Evolutionary conservation across 1,140 invertebrate genomes (phyloP), one percentile per base, ranked within the genome.

Genomic region (Zelostemma sp.): DNA sequence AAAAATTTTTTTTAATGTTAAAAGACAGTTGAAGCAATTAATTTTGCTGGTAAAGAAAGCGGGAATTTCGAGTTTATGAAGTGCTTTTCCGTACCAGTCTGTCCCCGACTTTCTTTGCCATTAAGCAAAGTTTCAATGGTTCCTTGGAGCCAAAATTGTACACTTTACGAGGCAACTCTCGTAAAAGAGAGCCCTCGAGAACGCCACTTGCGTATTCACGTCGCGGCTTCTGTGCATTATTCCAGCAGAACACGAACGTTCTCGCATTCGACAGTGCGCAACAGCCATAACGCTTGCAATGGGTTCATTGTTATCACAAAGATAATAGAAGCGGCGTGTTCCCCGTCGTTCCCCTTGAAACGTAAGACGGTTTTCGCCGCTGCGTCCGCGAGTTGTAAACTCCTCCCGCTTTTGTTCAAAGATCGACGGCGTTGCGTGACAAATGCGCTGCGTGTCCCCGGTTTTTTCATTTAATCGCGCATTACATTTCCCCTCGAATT

Each of bases 271-370:
- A 12, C 51, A 35, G 51, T 40, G 18, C 31, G 31, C 31, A 51
- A 14, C 15, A 12, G 28, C 48, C 48, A 51, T 51, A 18, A 51
- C 48, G 48, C 35, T 35, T 15, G 48, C 48, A 51, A 38, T 19
- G 58, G 21, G 55, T 64, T 63, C 60, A 69, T 69, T 69, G 56
- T 69, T 63, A 64, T 54, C 41, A 47, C 9, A 28, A 21, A 49
- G 47, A 49, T 49, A 49, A 49, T 49, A 12, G 5, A 17, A 43
- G 40, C 40, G 17, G 40, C 47, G 38, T 50, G 64, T 67, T 67
- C 62, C 16, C 31, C 63, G 49, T 59, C 58, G 64, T 68, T 68
- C 56, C 61, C 61, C 57, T 57, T 61, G 67, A 60, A 59, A 65
- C 38, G 67, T 56, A 55, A 61, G 61, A 18, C 57, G 60, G 67